These are phyloP conservation scores for Botia almorhae DNA, from an alignment of 2,797 vertebrate genomes.

Conservation along the genomic window DNA sequence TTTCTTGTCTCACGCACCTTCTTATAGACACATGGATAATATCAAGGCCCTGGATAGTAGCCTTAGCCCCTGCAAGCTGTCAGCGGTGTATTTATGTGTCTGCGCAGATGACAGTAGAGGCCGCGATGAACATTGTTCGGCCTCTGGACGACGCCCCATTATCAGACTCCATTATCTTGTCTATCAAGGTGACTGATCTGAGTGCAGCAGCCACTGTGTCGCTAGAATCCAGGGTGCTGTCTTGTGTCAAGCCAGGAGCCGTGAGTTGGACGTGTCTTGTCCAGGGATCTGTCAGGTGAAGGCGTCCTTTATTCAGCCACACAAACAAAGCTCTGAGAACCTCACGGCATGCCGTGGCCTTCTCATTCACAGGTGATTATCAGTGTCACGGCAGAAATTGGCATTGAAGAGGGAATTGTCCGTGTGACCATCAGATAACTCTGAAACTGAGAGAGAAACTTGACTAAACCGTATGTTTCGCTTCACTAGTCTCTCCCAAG, in stretches of 20 bases:
- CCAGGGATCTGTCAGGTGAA: conserved; percentile 30
- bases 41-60: conserved; percentile 47
- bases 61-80: conserved; percentile 45
- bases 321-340: conserved; percentile 10
- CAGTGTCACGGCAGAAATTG: neutral
- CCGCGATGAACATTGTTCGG: conserved; percentile 55
- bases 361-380: conserved; percentile 13
- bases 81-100: conserved; percentile 61
- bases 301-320: conserved; percentile 19
- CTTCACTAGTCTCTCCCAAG: neutral
- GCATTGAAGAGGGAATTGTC: neutral
- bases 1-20: conserved; percentile 18
- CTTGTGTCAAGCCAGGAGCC: conserved; percentile 41
- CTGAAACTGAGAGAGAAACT: neutral
- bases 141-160: conserved; percentile 50
- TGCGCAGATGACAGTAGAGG: conserved; percentile 51
- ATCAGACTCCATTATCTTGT: conserved; percentile 64
- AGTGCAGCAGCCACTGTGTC: conserved; percentile 49
- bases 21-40: conserved; percentile 45
- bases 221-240: neutral
- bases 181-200: conserved; percentile 56
- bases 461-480: neutral
- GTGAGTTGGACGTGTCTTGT: conserved; percentile 39
- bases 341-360: neutral
- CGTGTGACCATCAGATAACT: neutral